phyloP scores from a whole-genome alignment of 2,888 invertebrate genomes.

The Mactromeris polynyma region DNA sequence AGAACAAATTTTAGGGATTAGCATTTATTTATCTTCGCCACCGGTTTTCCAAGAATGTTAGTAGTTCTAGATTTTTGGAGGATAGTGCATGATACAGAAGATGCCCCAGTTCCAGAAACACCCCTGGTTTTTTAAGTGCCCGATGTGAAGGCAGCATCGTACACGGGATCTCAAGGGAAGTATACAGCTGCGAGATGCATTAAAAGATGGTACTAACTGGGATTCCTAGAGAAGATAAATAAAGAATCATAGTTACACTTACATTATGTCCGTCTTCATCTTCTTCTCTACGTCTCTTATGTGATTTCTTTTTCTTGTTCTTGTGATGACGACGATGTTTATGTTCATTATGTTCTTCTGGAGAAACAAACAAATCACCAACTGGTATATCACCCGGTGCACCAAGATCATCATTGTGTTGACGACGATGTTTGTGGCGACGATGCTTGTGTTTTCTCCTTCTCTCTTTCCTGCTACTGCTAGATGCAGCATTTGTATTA shows the following conservation, averaged over 20 bases:
- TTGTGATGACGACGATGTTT: slow-evolving; percentile 37
- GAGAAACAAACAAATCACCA: not conserved
- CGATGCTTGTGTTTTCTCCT: slow-evolving; percentile 42
- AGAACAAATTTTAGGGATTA: no score
- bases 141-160: no score
- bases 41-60: no score
- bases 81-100: no score
- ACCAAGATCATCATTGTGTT: not conserved
- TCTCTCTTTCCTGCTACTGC: slow-evolving; percentile 3
- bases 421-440: slow-evolving; percentile 27
- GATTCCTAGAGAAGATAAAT: not conserved
- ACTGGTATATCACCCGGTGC: not conserved
- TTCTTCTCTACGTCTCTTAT: slow-evolving; percentile 51
- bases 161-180: no score
- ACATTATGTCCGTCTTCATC: slow-evolving; percentile 48
- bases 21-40: no score
- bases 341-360: not conserved
- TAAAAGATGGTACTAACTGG: not conserved
- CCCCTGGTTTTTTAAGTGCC: no score
- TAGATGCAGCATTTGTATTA: not conserved
- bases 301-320: slow-evolving; percentile 56
- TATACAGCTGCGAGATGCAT: not conserved
- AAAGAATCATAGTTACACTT: not conserved
- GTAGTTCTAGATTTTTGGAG: no score
- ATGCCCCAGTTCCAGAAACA: no score